These are phyloP conservation scores for Cosmopolites sordidus DNA, from an alignment of 2,888 invertebrate species.

Conservation along the genomic window DNA sequence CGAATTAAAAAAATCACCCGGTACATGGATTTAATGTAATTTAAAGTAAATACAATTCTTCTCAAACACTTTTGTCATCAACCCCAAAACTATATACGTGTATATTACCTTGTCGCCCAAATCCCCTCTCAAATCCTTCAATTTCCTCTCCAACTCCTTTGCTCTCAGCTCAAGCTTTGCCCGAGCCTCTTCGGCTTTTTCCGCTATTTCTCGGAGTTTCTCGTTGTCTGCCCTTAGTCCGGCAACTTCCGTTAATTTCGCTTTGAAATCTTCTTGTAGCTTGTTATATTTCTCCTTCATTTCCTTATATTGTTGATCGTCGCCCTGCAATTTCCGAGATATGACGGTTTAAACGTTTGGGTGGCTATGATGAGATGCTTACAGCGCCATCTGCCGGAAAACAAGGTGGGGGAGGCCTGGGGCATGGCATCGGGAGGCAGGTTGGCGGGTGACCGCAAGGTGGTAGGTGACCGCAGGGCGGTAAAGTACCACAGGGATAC, in stretches of 20 bases:
- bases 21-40: too few species aligned
- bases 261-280: conserved; percentile 64
- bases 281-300: conserved; percentile 58
- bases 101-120: conserved; percentile 31
- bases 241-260: conserved; percentile 63
- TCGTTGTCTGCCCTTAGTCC: conserved; percentile 52
- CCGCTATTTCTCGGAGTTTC: conserved; percentile 47
- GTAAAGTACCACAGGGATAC: conserved; percentile 29
- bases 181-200: conserved; percentile 48
- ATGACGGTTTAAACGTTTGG: not conserved
- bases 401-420: conserved; percentile 16
- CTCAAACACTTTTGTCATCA: too few species aligned
- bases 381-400: conserved; percentile 23
- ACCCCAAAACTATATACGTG: too few species aligned
- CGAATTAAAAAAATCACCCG: too few species aligned
- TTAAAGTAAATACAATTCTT: too few species aligned
- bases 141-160: conserved; percentile 55
- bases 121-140: conserved; percentile 46
- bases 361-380: conserved; percentile 4
- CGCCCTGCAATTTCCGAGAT: conserved; percentile 12
- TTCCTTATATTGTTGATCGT: conserved; percentile 56
- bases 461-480: conserved; percentile 20
- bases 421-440: conserved; percentile 32
- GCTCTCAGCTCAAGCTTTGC: conserved; percentile 58
- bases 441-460: conserved; percentile 20